Percentiles rank a stretch among this genome's conserved stretches.
Evolutionary conservation across 37 sponge, comb jelly and placozoan genomes (phyloP).

Genomic region (Diacarnus erythraeanus): DNA sequence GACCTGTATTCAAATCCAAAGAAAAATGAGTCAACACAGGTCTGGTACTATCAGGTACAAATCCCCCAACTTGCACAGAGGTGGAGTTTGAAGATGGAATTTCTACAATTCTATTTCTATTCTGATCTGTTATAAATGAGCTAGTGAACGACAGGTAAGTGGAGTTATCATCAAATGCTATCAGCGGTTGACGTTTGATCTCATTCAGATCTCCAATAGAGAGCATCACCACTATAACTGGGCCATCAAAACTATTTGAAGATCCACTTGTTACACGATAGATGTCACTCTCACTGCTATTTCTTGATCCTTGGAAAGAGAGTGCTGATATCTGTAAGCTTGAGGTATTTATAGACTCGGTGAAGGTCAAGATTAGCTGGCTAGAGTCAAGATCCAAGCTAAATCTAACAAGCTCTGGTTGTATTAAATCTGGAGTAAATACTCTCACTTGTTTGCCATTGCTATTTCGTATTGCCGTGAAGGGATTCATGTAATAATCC

Average conservation of each 20-base stretch:
- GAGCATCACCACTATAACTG: constrained; percentile 54
- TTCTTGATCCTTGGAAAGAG: constrained; percentile 62
- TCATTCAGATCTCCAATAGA: constrained; percentile 66
- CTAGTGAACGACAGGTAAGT: constrained; percentile 57
- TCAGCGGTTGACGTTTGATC: constrained; percentile 58
- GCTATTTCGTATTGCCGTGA: constrained; percentile 28
- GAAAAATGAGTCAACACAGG: constrained; percentile 61
- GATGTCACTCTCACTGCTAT: constrained; percentile 12
- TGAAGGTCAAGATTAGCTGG: constrained; percentile 59
- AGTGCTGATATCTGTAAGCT: constrained; percentile 53
- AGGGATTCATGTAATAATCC: constrained; percentile 48
- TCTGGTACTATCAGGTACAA: constrained; percentile 65
- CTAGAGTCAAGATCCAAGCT: constrained; percentile 77
- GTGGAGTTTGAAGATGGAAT: constrained; percentile 14
- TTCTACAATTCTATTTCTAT: constrained; percentile 59
- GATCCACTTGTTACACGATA: constrained; percentile 71
- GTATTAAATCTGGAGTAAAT: constrained; percentile 60
- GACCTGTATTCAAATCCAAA: constrained; percentile 75
- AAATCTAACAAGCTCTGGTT: constrained; percentile 56
- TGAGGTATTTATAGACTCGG: constrained; percentile 78
- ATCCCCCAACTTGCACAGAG: constrained; percentile 13
- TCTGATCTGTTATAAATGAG: constrained; percentile 55
- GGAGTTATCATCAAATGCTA: constrained; percentile 40
- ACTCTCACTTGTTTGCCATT: constrained; percentile 46
- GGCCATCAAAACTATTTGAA: constrained; percentile 75